A percentile compares a stretch with the other conserved stretches of the same genome.
These are phyloP conservation scores for Myiotriccus ornatus DNA, from an alignment of 2,797 vertebrate species.

Conservation along the genomic window DNA sequence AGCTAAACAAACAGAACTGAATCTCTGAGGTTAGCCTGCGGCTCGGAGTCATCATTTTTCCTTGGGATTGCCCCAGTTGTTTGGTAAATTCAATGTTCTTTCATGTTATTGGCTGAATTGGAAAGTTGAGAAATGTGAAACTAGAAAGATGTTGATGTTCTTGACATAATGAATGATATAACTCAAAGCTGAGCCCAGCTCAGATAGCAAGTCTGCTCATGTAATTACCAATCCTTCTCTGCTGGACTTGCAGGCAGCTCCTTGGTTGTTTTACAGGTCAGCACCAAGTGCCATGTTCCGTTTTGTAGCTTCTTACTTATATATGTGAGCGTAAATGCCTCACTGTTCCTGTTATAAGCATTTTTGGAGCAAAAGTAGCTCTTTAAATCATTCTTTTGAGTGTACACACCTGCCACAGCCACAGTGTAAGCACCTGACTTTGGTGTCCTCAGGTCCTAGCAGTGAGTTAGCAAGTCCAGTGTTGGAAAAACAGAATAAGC, in stretches of 20 bases:
- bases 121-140: slow-evolving; percentile 43
- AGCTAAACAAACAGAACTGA: slow-evolving; percentile 14
- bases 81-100: slow-evolving; percentile 55
- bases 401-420: not conserved
- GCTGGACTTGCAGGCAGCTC: not conserved
- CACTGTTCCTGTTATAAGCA: not conserved
- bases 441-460: not conserved
- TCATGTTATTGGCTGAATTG: slow-evolving; percentile 31
- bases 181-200: not conserved
- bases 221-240: not conserved
- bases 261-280: not conserved
- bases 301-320: not conserved
- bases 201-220: not conserved
- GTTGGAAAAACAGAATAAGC: not conserved
- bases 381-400: not conserved
- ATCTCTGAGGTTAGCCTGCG: slow-evolving; percentile 5
- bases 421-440: not conserved
- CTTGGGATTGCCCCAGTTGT: not conserved
- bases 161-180: not conserved
- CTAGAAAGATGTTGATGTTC: slow-evolving; percentile 7
- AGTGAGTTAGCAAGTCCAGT: not conserved
- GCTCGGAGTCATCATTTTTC: not conserved
- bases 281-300: not conserved
- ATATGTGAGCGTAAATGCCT: not conserved
- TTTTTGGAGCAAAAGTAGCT: not conserved